Evolutionary conservation across 2,888 invertebrate species (phyloP), one percentile per base, ranked within the genome.

Genomic region (Thymelicus acteon): DNA sequence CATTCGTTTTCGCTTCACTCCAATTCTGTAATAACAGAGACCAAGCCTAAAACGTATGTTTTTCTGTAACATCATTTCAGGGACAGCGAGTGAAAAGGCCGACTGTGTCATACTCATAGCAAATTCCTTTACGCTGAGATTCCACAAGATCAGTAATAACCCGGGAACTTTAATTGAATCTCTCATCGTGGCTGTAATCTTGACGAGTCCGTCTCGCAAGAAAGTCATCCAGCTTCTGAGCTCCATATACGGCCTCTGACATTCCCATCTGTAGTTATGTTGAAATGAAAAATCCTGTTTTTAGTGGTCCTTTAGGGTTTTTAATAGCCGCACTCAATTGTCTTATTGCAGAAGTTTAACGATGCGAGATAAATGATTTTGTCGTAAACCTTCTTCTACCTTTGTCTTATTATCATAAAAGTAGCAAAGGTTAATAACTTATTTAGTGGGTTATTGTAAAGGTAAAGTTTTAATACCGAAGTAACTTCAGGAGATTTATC

Each of bases 131-230:
- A 24, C 54, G 54, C 24, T 24, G 19, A 57, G 57, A 37, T 13
- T 67, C 49, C n/a, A 37, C 63, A 69, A 63, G 63, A 64, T 49
- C 49, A 64, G 70, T 49, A 57, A 65, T 70, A 70, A 60, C 65
- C 52, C 60, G 31, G 40, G 60, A 71, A 71, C 70, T 71, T 71
- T 71, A 71, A 71, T 71, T 71, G 64, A 71, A 71, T 71, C 65
- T 64, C 70, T 64, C 64, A 60, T 69, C 67, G 54, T 19, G 49
- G 49, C 47, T 40, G 60, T 64, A 70, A 70, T 70, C 70, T 65
- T 64, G 70, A 70, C 64, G 57, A 70, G 64, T 44, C 65, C 70
- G 65, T 52, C 69, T 13, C 40, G 60, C 60, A 40, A 39, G 60
- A 40, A 54, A 24, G 58, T 40, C 62, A 19, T 63, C 49, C 7